Evolutionary conservation across 2,113 vertebrate species (phyloP).

Genomic region (Indicator maculatus): DNA sequence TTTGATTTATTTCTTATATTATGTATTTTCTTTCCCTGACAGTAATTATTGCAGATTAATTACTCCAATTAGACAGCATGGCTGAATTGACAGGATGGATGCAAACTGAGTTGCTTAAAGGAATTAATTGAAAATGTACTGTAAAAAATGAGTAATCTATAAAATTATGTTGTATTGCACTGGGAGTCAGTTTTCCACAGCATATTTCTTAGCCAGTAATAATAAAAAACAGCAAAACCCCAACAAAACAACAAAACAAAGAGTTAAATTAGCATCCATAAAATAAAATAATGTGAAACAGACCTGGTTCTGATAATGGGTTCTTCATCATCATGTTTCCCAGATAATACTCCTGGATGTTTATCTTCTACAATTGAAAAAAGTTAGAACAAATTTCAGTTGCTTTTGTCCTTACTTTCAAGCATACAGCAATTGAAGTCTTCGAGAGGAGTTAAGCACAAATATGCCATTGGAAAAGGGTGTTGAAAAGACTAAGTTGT

Average conservation of each 20-base stretch:
- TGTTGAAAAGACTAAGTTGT: neutral
- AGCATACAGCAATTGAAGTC: neutral
- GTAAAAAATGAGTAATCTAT: neutral
- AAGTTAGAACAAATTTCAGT: conserved; percentile 19
- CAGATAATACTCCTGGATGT: conserved; percentile 95
- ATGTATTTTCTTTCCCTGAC: neutral
- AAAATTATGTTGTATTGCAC: neutral
- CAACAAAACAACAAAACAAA: neutral
- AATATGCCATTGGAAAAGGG: neutral
- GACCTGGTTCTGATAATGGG: conserved; percentile 81
- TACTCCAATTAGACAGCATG: neutral
- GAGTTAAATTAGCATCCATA: neutral
- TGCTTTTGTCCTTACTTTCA: neutral
- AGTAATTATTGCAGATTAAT: neutral
- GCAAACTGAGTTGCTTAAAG: neutral
- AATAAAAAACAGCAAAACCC: neutral
- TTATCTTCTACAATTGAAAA: conserved; percentile 85
- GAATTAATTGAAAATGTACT: neutral
- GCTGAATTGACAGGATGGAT: neutral
- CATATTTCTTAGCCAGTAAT: neutral
- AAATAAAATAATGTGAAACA: conserved; percentile 39
- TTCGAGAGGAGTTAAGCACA: neutral
- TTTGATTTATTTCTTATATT: neutral
- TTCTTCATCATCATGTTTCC: conserved; percentile 85
- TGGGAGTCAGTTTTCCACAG: neutral